These are phyloP conservation scores for Cossypha polioptera DNA, from an alignment of 2,797 vertebrate genomes.

Conservation along the genomic window DNA sequence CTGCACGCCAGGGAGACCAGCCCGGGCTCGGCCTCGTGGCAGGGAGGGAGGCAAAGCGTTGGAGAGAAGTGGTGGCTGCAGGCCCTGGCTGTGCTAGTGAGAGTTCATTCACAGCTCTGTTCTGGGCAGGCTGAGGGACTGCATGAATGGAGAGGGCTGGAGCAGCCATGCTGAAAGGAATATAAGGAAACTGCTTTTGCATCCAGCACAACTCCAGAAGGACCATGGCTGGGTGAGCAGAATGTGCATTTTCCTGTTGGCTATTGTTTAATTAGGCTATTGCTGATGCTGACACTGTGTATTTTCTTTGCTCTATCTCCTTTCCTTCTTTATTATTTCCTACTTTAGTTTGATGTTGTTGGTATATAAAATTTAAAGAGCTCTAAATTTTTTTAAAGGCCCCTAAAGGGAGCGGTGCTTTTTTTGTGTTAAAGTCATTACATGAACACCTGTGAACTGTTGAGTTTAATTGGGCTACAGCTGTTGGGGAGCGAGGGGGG, in stretches of 20 bases:
- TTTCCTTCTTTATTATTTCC: conserved; percentile 75
- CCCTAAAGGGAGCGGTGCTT: conserved; percentile 75
- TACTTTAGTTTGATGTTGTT: conserved; percentile 77
- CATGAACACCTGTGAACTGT: conserved; percentile 77
- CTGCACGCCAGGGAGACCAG: not conserved
- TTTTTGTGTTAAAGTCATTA: conserved; percentile 75
- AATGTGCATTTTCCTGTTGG: conserved; percentile 6
- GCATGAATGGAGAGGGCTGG: not conserved
- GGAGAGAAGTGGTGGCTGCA: not conserved
- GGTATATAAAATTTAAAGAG: conserved; percentile 83
- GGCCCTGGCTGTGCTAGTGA: not conserved
- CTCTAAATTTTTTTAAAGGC: conserved; percentile 79
- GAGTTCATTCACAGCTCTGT: not conserved
- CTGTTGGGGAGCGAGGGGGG: conserved; percentile 68
- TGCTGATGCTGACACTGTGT: conserved; percentile 23
- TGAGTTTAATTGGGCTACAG: conserved; percentile 80
- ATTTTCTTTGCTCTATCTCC: conserved; percentile 48
- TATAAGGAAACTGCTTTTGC: not conserved
- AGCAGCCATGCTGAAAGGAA: not conserved
- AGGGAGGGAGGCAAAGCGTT: not conserved
- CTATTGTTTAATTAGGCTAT: conserved; percentile 50
- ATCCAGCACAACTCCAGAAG: not conserved
- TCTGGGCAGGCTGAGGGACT: not conserved
- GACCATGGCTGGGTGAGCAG: not conserved
- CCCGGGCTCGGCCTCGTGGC: not conserved